phyloP scores from a whole-genome alignment of 2,888 invertebrate genomes.

The Sinelater perroti region DNA sequence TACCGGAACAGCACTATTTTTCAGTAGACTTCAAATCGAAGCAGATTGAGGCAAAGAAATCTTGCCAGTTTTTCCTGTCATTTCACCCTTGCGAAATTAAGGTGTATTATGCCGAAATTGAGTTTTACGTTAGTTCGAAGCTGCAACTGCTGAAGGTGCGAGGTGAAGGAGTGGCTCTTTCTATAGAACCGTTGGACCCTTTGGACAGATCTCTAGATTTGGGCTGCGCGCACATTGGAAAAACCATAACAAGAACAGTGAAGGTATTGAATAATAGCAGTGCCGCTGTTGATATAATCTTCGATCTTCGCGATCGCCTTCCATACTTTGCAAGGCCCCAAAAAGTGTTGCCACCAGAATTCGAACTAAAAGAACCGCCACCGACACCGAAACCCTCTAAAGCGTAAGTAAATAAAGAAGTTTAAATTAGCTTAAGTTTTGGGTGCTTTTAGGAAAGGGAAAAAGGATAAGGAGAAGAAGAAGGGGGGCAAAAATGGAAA shows the following conservation, averaged over 20 bases:
- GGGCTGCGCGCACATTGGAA: slow-evolving; percentile 60
- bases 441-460: slow-evolving; percentile 17
- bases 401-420: not conserved
- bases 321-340: slow-evolving; percentile 48
- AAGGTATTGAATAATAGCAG: slow-evolving; percentile 68
- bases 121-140: slow-evolving; percentile 66
- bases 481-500: slow-evolving; percentile 35
- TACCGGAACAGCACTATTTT: slow-evolving; percentile 63
- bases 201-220: slow-evolving; percentile 59
- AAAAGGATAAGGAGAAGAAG: slow-evolving; percentile 33
- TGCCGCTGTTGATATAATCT: slow-evolving; percentile 64
- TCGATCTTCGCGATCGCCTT: slow-evolving; percentile 64
- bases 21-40: slow-evolving; percentile 61
- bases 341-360: slow-evolving; percentile 45
- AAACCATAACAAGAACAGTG: slow-evolving; percentile 63
- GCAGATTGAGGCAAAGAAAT: slow-evolving; percentile 59
- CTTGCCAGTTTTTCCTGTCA: slow-evolving; percentile 62
- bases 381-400: slow-evolving; percentile 9
- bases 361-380: slow-evolving; percentile 43
- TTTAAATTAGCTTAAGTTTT: not conserved
- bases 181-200: slow-evolving; percentile 56
- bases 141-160: slow-evolving; percentile 64
- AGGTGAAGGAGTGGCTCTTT: slow-evolving; percentile 65
- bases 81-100: slow-evolving; percentile 67
- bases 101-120: slow-evolving; percentile 63